Conservation (phyloP, 2,797 vertebrate genomes). For the Cephalopachus bancanus region DNA sequence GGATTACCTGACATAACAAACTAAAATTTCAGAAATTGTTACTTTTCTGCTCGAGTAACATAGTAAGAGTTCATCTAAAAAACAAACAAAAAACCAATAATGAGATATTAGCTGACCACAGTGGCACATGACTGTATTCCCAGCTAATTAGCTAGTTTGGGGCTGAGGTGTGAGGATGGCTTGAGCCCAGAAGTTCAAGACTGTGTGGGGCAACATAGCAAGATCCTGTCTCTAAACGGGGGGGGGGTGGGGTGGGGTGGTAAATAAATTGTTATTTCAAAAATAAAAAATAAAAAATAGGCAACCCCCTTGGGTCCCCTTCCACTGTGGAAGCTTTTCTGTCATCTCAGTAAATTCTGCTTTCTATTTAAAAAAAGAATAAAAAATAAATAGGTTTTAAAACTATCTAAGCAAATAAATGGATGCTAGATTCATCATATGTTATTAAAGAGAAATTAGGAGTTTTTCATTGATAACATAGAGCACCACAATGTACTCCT, state of each 20-base stretch:
- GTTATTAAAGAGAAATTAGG: not conserved
- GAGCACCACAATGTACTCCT: not conserved
- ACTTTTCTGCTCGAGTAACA: not conserved
- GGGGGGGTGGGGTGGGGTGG: too few relatives aligned
- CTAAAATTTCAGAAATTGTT: slow-evolving; percentile 62
- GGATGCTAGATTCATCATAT: not conserved
- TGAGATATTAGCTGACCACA: not conserved
- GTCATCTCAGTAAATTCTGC: too few relatives aligned
- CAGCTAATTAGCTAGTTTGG: not conserved
- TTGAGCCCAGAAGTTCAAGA: not conserved
- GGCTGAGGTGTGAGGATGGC: not conserved
- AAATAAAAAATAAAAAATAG: not conserved
- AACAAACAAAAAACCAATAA: not conserved
- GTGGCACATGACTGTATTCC: not conserved
- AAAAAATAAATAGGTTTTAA: slow-evolving; percentile 43
- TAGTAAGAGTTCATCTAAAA: not conserved
- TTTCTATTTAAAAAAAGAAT: not conserved
- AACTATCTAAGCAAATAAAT: slow-evolving; percentile 42
- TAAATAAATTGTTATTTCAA: slow-evolving; percentile 30
- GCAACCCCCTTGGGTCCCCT: too few relatives aligned
- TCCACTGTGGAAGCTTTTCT: too few relatives aligned
- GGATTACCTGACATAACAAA: slow-evolving; percentile 31
- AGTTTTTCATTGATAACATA: slow-evolving; percentile 9
- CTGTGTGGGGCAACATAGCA: not conserved
- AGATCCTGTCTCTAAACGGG: not conserved